A percentile compares a stretch with the other conserved stretches of the same genome.
These are phyloP conservation scores for Cybosia mesomella DNA, from an alignment of 2,888 invertebrate species.

Conservation along the genomic window DNA sequence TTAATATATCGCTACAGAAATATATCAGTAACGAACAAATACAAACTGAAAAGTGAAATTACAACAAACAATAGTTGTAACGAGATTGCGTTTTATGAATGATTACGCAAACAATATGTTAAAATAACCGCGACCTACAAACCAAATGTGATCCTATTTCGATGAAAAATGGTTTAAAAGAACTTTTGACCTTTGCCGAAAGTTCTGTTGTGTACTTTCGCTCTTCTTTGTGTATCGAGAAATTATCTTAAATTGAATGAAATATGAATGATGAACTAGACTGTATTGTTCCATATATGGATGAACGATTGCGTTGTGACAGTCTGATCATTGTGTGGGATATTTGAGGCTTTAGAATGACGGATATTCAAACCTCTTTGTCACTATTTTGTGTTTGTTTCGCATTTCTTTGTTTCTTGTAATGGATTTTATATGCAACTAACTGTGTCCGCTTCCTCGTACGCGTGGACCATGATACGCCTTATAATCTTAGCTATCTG, in stretches of 20 bases:
- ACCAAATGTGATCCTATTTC: conserved; percentile 56
- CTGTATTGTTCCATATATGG: conserved; percentile 7
- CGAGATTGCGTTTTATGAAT: conserved; percentile 48
- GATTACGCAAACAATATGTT: conserved; percentile 57
- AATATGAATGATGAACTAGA: conserved; percentile 32
- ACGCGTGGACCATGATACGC: no score
- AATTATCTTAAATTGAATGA: conserved; percentile 48
- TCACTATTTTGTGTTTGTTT: background rate
- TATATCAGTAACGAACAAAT: background rate
- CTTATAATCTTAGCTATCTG: no score
- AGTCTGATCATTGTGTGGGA: background rate
- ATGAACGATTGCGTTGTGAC: conserved; percentile 17
- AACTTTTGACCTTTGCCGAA: conserved; percentile 64
- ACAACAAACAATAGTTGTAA: conserved; percentile 33
- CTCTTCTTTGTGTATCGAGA: conserved; percentile 63
- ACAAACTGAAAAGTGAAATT: conserved; percentile 31
- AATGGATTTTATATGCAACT: background rate
- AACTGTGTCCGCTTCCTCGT: no score
- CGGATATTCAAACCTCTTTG: background rate
- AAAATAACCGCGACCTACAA: conserved; percentile 53
- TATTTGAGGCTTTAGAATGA: background rate
- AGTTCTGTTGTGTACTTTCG: conserved; percentile 65
- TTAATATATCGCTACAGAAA: no score
- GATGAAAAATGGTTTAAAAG: conserved; percentile 65
- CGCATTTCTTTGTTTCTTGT: background rate